These are phyloP conservation scores for Brachionus plicatilis DNA, from an alignment of 1,140 invertebrate genomes.

Conservation along the genomic window DNA sequence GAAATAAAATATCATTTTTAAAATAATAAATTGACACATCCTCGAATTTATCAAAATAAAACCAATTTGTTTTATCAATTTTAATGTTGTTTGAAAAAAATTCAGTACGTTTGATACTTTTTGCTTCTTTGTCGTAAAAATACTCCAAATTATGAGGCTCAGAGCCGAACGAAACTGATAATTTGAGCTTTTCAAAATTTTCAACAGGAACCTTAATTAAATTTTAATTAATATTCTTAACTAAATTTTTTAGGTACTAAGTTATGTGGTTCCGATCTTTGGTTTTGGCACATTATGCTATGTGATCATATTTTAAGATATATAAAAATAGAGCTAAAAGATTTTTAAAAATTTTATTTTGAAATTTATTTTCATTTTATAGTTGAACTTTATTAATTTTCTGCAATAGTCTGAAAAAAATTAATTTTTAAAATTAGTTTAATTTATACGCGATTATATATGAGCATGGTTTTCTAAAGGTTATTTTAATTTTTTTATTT, in stretches of 20 bases:
- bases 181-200: conserved; percentile 23
- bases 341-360: too few relatives aligned
- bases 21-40: conserved; percentile 24
- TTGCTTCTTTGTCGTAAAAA: background rate
- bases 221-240: background rate
- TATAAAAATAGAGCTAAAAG: too few relatives aligned
- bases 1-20: conserved; percentile 4
- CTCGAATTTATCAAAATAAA: conserved; percentile 28
- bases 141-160: conserved; percentile 19
- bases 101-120: background rate
- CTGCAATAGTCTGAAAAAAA: too few relatives aligned
- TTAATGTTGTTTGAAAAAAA: conserved; percentile 23
- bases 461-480: too few relatives aligned
- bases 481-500: too few relatives aligned
- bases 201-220: conserved; percentile 4
- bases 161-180: background rate
- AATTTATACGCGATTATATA: too few relatives aligned
- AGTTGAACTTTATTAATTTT: too few relatives aligned
- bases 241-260: background rate
- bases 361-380: too few relatives aligned
- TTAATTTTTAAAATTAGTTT: too few relatives aligned
- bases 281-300: too few relatives aligned
- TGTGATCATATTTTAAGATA: too few relatives aligned
- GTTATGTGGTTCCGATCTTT: too few relatives aligned
- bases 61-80: conserved; percentile 32